Percentiles rank a stretch among this genome's conserved stretches.
phyloP scores from a whole-genome alignment of 2,113 vertebrate genomes.

The Polypterus senegalus region DNA sequence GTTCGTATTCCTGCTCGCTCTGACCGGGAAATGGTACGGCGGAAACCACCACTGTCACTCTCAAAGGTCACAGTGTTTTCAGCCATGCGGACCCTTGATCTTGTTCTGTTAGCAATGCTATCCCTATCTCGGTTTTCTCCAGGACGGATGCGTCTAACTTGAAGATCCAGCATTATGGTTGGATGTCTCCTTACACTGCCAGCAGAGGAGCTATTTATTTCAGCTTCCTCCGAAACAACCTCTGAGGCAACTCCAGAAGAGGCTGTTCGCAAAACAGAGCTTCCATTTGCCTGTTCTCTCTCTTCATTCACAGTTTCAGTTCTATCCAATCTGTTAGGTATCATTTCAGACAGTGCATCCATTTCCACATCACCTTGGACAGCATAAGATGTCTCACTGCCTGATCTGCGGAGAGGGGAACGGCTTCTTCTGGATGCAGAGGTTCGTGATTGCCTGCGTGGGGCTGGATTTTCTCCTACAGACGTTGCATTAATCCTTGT shows the following conservation, averaged over 20 bases:
- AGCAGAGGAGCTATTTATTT: slow-evolving; percentile 41
- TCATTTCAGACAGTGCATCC: slow-evolving; percentile 25
- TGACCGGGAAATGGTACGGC: slow-evolving; percentile 72
- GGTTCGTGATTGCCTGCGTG: slow-evolving; percentile 49
- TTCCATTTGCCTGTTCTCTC: not conserved
- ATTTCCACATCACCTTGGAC: slow-evolving; percentile 20
- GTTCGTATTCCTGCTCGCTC: slow-evolving; percentile 78
- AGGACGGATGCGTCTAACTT: slow-evolving; percentile 77
- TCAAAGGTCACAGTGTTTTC: slow-evolving; percentile 81
- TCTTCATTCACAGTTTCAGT: slow-evolving; percentile 10
- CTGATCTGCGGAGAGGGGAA: slow-evolving; percentile 60
- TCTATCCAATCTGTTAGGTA: slow-evolving; percentile 26
- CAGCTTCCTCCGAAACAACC: slow-evolving; percentile 52
- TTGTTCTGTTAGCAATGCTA: slow-evolving; percentile 81
- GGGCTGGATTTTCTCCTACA: slow-evolving; percentile 61
- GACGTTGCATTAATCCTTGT: slow-evolving; percentile 25
- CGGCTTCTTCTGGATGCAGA: slow-evolving; percentile 63
- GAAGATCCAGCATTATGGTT: slow-evolving; percentile 81
- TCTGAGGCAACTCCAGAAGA: slow-evolving; percentile 43
- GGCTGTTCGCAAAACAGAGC: slow-evolving; percentile 26
- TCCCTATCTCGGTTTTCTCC: slow-evolving; percentile 78
- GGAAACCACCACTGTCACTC: slow-evolving; percentile 78
- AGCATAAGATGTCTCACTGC: slow-evolving; percentile 13
- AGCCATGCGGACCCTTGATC: slow-evolving; percentile 69
- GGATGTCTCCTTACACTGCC: slow-evolving; percentile 61